These are phyloP conservation scores for Adelognathus sp. DNA, from an alignment of 2,888 invertebrate species.

Conservation along the genomic window DNA sequence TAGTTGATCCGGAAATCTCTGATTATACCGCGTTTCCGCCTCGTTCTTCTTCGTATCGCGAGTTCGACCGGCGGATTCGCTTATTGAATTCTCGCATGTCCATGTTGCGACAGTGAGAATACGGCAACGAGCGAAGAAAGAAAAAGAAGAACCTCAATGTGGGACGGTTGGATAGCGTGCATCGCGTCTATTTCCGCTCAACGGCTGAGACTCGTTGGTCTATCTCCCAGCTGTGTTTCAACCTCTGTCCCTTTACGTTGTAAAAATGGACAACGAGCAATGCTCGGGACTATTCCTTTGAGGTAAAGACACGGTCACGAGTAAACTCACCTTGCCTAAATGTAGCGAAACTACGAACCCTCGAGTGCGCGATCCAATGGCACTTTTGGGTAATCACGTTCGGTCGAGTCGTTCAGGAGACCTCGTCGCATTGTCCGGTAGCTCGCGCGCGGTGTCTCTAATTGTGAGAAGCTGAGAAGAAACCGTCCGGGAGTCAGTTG, in stretches of 20 bases:
- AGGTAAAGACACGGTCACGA: background rate
- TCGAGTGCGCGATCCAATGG: background rate
- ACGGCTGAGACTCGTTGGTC: conserved; percentile 32
- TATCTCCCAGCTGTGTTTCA: conserved; percentile 1
- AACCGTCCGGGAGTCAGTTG: conserved; percentile 40
- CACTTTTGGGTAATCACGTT: conserved; percentile 52
- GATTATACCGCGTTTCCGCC: background rate
- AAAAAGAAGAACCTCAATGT: conserved; percentile 7
- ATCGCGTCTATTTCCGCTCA: conserved; percentile 50
- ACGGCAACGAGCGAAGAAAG: background rate
- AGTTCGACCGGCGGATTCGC: conserved; percentile 13
- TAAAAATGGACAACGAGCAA: background rate
- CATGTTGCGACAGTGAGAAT: background rate
- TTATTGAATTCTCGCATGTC: conserved; percentile 56
- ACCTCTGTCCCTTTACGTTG: background rate
- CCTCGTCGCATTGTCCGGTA: conserved; percentile 6
- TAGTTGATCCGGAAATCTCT: conserved; percentile 35
- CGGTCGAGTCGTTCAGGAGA: conserved; percentile 34
- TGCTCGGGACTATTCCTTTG: conserved; percentile 23
- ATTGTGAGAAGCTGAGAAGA: conserved; percentile 46
- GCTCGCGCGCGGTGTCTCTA: conserved; percentile 25
- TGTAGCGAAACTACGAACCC: background rate
- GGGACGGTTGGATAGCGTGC: conserved; percentile 51
- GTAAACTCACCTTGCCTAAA: background rate
- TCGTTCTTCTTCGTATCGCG: background rate